Percentiles rank a stretch among this genome's conserved stretches.
Evolutionary conservation across 2,797 vertebrate species (phyloP).

Genomic region (Spea hammondii): DNA sequence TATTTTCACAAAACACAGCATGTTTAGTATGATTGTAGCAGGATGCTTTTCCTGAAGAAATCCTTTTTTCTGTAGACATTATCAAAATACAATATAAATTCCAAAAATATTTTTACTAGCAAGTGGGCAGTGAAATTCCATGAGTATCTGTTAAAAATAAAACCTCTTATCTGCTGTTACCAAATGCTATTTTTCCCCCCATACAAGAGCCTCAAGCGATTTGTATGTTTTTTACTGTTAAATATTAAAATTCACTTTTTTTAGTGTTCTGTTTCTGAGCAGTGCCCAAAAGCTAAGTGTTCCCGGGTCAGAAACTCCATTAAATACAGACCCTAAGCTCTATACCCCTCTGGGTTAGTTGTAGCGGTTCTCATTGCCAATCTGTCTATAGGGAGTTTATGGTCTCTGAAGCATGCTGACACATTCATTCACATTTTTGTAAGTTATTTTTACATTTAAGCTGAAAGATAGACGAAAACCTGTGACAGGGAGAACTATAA

Average conservation of each 20-base stretch:
- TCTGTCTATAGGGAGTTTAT: slow-evolving; percentile 56
- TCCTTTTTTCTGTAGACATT: too few relatives aligned
- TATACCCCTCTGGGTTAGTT: slow-evolving; percentile 56
- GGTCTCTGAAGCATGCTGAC: slow-evolving; percentile 58
- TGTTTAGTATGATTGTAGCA: too few relatives aligned
- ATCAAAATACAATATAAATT: too few relatives aligned
- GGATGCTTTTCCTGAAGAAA: background rate
- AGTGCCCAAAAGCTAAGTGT: slow-evolving; percentile 58
- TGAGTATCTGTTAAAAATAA: background rate
- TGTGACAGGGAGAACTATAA: slow-evolving; percentile 39
- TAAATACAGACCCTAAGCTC: slow-evolving; percentile 60
- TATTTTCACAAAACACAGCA: background rate
- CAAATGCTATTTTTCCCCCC: slow-evolving; percentile 52
- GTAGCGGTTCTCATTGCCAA: slow-evolving; percentile 58
- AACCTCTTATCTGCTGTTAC: slow-evolving; percentile 58
- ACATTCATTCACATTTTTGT: slow-evolving; percentile 47
- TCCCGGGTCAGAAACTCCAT: slow-evolving; percentile 65
- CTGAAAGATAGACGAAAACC: slow-evolving; percentile 38
- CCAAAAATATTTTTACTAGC: background rate
- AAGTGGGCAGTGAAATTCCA: background rate
- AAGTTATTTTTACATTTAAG: slow-evolving; percentile 49
- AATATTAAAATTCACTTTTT: slow-evolving; percentile 65
- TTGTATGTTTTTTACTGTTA: slow-evolving; percentile 62
- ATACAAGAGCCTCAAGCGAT: slow-evolving; percentile 59
- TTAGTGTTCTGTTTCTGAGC: slow-evolving; percentile 61